Conservation (phyloP, 2,888 invertebrate species). For the Andrena dorsata region DNA sequence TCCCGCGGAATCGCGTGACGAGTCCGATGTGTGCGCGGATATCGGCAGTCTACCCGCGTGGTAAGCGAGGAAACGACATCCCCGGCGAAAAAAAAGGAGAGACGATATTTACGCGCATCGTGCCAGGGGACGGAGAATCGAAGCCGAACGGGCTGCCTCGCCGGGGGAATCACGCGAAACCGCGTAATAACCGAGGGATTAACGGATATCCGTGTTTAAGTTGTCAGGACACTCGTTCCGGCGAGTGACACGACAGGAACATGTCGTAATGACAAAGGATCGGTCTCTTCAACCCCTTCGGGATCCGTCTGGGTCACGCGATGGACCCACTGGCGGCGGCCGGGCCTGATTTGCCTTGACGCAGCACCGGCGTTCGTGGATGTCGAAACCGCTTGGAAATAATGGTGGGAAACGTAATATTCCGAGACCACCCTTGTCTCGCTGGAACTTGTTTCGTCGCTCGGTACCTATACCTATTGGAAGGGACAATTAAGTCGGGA, state of each 20-base stretch:
- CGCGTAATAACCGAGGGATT: conserved; percentile 46
- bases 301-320: conserved; percentile 38
- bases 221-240: conserved; percentile 29
- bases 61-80: neutral
- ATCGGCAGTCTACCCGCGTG: neutral
- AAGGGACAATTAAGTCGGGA: no score
- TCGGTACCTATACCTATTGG: no score
- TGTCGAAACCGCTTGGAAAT: neutral
- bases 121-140: neutral
- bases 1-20: conserved; percentile 43
- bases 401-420: neutral
- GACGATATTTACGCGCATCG: conserved; percentile 12
- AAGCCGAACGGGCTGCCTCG: no score
- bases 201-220: conserved; percentile 55
- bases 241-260: conserved; percentile 20
- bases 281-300: conserved; percentile 2
- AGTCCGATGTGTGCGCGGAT: neutral
- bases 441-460: no score
- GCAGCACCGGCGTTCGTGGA: neutral
- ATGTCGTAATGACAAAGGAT: conserved; percentile 41
- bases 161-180: conserved; percentile 44
- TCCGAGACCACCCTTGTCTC: neutral
- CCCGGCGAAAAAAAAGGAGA: neutral
- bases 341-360: no score
- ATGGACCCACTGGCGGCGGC: conserved; percentile 8